Conservation (phyloP, 2,113 vertebrate genomes). For the Hippoglossus stenolepis region DNA sequence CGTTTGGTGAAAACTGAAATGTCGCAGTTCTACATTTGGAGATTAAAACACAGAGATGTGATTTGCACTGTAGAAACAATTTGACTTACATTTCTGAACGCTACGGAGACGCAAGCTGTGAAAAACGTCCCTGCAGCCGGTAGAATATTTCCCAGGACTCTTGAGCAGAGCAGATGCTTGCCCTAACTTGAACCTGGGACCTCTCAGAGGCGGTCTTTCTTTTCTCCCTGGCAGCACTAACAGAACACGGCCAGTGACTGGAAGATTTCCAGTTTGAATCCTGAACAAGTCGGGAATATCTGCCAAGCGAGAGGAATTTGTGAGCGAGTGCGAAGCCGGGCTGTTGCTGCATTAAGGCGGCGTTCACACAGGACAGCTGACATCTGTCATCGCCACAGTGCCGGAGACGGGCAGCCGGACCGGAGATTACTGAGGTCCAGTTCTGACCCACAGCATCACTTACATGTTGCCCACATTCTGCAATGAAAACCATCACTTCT, state of each 20-base stretch:
- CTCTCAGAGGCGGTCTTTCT: not conserved
- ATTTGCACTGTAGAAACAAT: not conserved
- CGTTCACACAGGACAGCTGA: constrained; percentile 30
- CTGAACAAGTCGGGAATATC: constrained; percentile 12
- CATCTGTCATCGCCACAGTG: constrained; percentile 37
- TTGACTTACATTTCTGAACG: not conserved
- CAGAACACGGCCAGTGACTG: constrained; percentile 25
- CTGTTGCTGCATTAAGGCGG: constrained; percentile 35
- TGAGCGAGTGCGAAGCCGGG: constrained; percentile 34
- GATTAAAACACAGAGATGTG: not conserved
- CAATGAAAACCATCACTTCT: not conserved
- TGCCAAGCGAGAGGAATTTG: constrained; percentile 36
- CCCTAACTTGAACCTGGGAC: not conserved
- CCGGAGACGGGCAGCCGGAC: constrained; percentile 1
- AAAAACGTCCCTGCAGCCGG: too few species aligned
- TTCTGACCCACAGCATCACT: constrained; percentile 19
- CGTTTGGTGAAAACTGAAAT: not conserved
- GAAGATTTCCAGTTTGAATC: constrained; percentile 35
- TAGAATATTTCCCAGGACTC: too few species aligned
- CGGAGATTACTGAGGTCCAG: constrained; percentile 23
- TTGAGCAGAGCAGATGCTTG: not conserved
- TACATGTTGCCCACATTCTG: not conserved
- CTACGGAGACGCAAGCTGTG: too few species aligned
- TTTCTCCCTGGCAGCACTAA: constrained; percentile 2
- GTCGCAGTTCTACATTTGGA: not conserved